These are phyloP conservation scores for Ips typographus DNA, from an alignment of 1,140 invertebrate species.

Conservation along the genomic window DNA sequence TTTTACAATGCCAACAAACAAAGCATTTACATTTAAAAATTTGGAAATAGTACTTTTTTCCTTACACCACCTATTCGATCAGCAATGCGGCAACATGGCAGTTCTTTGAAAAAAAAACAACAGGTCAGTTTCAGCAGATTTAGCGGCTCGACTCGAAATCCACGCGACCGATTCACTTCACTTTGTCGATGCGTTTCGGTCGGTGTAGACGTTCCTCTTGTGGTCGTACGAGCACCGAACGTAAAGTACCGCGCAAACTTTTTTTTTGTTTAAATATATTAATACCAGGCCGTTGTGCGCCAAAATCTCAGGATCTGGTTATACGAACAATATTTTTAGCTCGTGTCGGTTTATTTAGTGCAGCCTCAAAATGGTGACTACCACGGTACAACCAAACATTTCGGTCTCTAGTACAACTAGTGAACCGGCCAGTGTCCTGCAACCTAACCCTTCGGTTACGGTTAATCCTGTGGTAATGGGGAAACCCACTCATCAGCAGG, in stretches of 20 bases:
- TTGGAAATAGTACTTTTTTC: too few relatives aligned
- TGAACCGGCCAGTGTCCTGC: conserved; percentile 22
- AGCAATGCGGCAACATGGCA: conserved; percentile 10
- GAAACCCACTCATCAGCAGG: neutral
- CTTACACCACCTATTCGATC: too few relatives aligned
- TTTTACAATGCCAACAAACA: too few relatives aligned
- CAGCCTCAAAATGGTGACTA: conserved; percentile 16
- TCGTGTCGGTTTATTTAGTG: neutral
- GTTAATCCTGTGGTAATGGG: neutral
- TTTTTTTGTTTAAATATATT: conserved; percentile 5
- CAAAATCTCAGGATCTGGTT: neutral
- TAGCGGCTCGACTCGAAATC: conserved; percentile 5
- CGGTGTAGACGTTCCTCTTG: neutral
- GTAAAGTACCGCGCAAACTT: neutral
- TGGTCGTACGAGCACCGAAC: neutral
- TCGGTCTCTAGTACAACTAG: conserved; percentile 8
- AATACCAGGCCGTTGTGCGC: conserved; percentile 1
- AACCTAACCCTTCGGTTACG: conserved; percentile 16
- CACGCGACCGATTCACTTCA: conserved; percentile 25
- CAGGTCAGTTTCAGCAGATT: conserved; percentile 34
- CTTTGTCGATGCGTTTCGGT: conserved; percentile 6
- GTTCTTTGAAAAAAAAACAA: conserved; percentile 14
- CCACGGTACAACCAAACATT: conserved; percentile 5
- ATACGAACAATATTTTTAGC: conserved; percentile 8
- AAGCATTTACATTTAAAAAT: too few relatives aligned